A percentile compares a stretch with the other conserved stretches of the same genome.
Evolutionary conservation across 2,113 vertebrate species (phyloP).

Genomic region (Poicephalus meyeri): DNA sequence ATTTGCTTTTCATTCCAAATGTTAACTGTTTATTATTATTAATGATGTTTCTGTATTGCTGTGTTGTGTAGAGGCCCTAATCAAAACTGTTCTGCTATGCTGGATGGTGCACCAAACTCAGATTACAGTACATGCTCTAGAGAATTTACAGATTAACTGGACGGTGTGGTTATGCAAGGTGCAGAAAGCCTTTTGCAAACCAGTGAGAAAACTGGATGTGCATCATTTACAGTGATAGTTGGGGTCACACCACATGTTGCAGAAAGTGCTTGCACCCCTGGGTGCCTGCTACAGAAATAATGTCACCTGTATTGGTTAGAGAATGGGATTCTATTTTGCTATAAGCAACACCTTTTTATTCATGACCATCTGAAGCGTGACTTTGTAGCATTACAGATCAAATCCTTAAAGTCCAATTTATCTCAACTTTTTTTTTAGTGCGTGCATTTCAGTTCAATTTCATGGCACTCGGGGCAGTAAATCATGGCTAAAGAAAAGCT

Average conservation of each 20-base stretch:
- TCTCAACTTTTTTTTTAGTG: background rate
- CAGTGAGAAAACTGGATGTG: background rate
- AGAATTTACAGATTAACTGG: background rate
- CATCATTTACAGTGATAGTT: background rate
- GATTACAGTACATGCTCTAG: background rate
- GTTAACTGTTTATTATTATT: background rate
- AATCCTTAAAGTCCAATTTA: background rate
- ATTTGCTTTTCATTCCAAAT: background rate
- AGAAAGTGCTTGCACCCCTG: background rate
- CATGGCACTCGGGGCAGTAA: background rate
- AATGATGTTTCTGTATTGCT: background rate
- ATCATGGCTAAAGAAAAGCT: background rate
- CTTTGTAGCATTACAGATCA: background rate
- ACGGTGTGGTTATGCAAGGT: background rate
- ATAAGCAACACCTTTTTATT: background rate
- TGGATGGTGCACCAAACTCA: background rate
- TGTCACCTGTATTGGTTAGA: background rate
- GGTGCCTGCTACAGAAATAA: background rate
- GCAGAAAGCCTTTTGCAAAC: background rate
- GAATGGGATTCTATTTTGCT: background rate
- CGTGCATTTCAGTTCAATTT: background rate
- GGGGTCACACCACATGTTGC: background rate
- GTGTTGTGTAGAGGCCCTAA: background rate
- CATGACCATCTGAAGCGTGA: background rate
- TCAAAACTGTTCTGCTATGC: background rate